Conservation (phyloP, 2,888 invertebrate genomes). For the Allacma fusca region DNA sequence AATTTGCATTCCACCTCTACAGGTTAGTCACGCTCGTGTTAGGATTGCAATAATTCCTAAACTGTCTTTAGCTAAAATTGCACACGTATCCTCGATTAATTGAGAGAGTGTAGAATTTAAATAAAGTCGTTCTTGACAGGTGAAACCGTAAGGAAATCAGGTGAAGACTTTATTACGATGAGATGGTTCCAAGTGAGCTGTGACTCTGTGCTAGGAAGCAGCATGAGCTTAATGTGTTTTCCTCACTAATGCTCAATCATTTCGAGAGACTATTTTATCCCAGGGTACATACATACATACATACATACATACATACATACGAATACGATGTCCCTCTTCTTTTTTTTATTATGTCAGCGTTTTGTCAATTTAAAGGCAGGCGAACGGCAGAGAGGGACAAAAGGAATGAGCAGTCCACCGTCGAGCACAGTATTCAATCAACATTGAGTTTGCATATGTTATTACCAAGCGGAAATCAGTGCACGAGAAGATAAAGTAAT, state of each 20-base stretch:
- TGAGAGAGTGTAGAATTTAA: constrained; percentile 7
- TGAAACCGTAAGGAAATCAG: constrained; percentile 2
- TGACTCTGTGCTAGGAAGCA: background rate
- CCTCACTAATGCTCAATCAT: too few relatives aligned
- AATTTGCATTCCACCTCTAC: constrained; percentile 8
- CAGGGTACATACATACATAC: too few relatives aligned
- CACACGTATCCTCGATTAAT: constrained; percentile 21
- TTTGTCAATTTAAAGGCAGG: too few relatives aligned
- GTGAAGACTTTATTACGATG: constrained; percentile 9
- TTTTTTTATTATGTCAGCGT: too few relatives aligned
- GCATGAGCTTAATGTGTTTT: too few relatives aligned
- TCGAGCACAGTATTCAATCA: background rate
- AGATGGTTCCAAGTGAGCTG: background rate
- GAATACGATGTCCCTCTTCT: too few relatives aligned
- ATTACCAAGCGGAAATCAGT: background rate
- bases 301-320: too few relatives aligned
- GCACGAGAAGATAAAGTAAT: background rate
- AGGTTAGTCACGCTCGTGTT: constrained; percentile 14
- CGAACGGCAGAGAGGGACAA: background rate
- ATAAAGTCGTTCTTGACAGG: constrained; percentile 5
- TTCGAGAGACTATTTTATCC: too few relatives aligned
- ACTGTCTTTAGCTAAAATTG: constrained; percentile 13
- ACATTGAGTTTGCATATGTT: too few relatives aligned
- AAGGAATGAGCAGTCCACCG: background rate
- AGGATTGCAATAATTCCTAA: constrained; percentile 1